These are phyloP conservation scores for Acleris literana DNA, from an alignment of 2,888 invertebrate genomes.

Conservation along the genomic window DNA sequence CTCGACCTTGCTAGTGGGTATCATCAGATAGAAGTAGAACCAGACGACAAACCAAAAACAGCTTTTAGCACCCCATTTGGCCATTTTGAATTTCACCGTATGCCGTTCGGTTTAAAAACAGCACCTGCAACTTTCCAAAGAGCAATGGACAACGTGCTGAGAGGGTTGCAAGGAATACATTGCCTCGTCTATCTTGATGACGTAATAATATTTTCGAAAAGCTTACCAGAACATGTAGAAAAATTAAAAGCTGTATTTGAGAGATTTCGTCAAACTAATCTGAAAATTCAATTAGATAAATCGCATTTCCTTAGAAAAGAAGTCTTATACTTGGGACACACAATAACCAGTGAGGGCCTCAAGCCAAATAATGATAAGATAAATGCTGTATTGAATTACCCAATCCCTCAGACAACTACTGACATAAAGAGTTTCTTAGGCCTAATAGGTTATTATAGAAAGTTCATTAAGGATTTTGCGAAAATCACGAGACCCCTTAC, in stretches of 20 bases:
- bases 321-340: conserved; percentile 41
- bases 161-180: conserved; percentile 50
- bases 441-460: conserved; percentile 31
- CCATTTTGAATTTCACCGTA: conserved; percentile 45
- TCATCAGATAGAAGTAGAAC: conserved; percentile 43
- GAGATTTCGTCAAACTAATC: conserved; percentile 39
- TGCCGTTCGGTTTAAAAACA: conserved; percentile 46
- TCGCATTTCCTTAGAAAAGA: conserved; percentile 42
- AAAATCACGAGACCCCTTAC: conserved; percentile 7
- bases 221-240: conserved; percentile 40
- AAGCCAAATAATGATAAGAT: conserved; percentile 39
- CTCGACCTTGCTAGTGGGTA: conserved; percentile 47
- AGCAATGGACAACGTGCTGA: conserved; percentile 55
- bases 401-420: conserved; percentile 41
- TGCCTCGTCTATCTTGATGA: conserved; percentile 56
- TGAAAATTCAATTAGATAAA: conserved; percentile 43
- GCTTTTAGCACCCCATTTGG: conserved; percentile 43
- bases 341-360: conserved; percentile 35
- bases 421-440: conserved; percentile 53
- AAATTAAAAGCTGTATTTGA: conserved; percentile 42
- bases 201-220: conserved; percentile 49
- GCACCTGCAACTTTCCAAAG: conserved; percentile 62
- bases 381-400: conserved; percentile 42
- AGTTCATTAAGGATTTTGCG: background rate
- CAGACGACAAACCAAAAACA: conserved; percentile 41